Evolutionary conservation across 2,888 invertebrate genomes (phyloP).

Genomic region (Gortyna flavago): DNA sequence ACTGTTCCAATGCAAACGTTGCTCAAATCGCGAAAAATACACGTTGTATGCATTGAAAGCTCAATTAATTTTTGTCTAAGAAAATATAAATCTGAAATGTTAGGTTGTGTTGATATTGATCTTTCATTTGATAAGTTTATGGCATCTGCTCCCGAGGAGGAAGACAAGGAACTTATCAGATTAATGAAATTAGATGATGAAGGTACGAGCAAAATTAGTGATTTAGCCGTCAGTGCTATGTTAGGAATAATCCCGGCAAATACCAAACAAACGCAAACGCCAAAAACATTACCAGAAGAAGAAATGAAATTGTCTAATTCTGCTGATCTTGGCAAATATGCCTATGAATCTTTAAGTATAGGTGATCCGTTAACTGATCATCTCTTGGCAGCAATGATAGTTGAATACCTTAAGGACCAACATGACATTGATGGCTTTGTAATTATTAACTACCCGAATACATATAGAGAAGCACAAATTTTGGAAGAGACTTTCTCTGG

Average conservation of each 20-base stretch:
- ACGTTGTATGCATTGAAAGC: conserved; percentile 84
- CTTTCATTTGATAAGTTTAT: conserved; percentile 82
- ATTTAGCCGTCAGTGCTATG: conserved; percentile 70
- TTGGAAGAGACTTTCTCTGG: conserved; percentile 91
- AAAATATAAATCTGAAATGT: conserved; percentile 88
- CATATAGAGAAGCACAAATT: conserved; percentile 89
- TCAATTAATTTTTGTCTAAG: conserved; percentile 91
- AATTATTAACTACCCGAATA: conserved; percentile 91
- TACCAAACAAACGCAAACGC: conserved; percentile 91
- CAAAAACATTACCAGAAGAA: conserved; percentile 90
- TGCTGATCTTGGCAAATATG: conserved; percentile 90
- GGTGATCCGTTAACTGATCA: conserved; percentile 90
- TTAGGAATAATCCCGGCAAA: conserved; percentile 77
- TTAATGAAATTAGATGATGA: conserved; percentile 82
- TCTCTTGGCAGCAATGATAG: conserved; percentile 89
- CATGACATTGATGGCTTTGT: conserved; percentile 90
- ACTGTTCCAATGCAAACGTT: conserved; percentile 83
- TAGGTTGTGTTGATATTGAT: conserved; percentile 87
- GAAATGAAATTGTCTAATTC: conserved; percentile 86
- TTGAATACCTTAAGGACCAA: conserved; percentile 90
- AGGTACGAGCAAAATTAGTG: conserved; percentile 73
- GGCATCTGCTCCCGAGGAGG: conserved; percentile 74
- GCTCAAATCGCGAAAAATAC: conserved; percentile 81
- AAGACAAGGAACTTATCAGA: conserved; percentile 80
- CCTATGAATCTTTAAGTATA: conserved; percentile 87